These are phyloP conservation scores for Podiceps cristatus DNA, from an alignment of 2,113 vertebrate genomes.

Conservation along the genomic window DNA sequence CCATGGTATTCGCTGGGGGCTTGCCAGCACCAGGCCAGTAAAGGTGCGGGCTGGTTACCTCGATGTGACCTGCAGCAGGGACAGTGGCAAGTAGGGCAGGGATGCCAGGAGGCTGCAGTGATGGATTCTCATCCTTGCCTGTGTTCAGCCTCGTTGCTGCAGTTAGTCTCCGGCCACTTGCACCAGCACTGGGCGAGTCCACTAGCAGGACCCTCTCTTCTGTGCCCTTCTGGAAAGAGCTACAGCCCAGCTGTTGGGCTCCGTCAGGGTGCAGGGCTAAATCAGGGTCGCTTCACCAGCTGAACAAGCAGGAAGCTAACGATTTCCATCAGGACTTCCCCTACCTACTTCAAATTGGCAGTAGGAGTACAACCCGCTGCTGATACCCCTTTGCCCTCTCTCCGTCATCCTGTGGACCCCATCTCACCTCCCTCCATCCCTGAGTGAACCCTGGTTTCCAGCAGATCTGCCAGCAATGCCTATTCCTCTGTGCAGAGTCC, in stretches of 20 bases:
- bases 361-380: neutral
- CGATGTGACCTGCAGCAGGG: neutral
- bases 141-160: neutral
- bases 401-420: neutral
- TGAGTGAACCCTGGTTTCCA: fast-evolving
- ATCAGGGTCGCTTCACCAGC: neutral
- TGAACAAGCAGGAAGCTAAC: neutral
- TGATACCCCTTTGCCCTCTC: neutral
- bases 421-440: neutral
- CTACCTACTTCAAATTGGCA: fast-evolving
- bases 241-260: neutral
- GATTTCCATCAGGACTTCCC: neutral
- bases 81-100: fast-evolving
- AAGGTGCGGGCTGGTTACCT: neutral
- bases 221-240: neutral
- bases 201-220: neutral
- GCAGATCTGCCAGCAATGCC: neutral
- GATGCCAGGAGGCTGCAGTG: fast-evolving
- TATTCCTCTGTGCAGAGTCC: neutral
- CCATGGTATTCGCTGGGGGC: neutral
- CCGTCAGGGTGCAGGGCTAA: neutral
- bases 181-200: neutral
- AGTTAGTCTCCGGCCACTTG: too few species aligned
- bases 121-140: neutral
- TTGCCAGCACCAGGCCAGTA: neutral